Evolutionary conservation across 2,797 vertebrate species (phyloP), one percentile per base, ranked within the genome.

Genomic region (Melanotaenia parkinsoni): DNA sequence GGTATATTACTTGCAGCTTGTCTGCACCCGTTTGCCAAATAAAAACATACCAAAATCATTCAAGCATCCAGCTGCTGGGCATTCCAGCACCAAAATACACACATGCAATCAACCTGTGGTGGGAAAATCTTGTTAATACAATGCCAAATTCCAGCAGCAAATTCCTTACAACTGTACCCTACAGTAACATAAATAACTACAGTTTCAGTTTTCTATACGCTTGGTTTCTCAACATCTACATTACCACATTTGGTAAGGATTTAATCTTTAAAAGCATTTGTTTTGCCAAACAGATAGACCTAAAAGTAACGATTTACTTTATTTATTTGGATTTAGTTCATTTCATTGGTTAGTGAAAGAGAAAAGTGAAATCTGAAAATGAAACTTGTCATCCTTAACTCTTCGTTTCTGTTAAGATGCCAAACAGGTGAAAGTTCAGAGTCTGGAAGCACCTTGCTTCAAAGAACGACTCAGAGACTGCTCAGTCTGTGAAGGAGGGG

Each of bases 401-500:
- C 60, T 33, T 71, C 18, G 1, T 59, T 12, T 77, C 40, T 70
- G 62, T 65, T n/a, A 18, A 90, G 89, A 56, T 63, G 74, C 65
- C 71, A 84, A 10, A 63, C 77, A 57, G 14, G 65, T 40, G 22
- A 58, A 63, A 12, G 16, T 26, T n/a, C 74, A 45, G 64, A n/a
- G 1, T 22, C 13, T 13, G 47, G 74, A 69, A 53, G 37, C 22
- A 0, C 86, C 86, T n/a, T 58, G 0, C 37, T 88, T 90, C 67
- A 84, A 65, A 80, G 67, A 86, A 1, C 32, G 66, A 0, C 76
- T 88, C 57, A 59, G 35, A 3, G 77, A 88, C n/a, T 59, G 79
- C 12, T 12, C 53, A 0, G 72, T 73, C 20, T 53, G 76, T 6
- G 81, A 78, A 43, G 90, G 90, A 82, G 77, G 74, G 8, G 80